phyloP scores from a whole-genome alignment of 1,140 invertebrate genomes.

The fruit fly (Drosophila melanogaster) region DNA sequence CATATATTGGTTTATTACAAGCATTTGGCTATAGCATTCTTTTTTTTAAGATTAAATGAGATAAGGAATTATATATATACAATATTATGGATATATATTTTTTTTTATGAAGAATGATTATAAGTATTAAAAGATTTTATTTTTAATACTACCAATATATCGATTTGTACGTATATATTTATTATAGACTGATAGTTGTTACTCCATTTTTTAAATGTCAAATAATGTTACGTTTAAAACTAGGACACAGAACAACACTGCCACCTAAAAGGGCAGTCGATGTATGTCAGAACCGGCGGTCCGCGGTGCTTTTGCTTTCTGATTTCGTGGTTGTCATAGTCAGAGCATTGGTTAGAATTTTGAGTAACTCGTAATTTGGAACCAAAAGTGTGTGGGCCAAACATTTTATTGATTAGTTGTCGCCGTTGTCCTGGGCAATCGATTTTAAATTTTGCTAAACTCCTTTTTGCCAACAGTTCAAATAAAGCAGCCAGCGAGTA shows the following conservation, averaged over 20 bases:
- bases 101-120: too few relatives aligned
- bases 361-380: slow-evolving; percentile 4
- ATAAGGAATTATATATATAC: too few relatives aligned
- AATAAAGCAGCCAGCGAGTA: slow-evolving; percentile 7
- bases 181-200: slow-evolving; percentile 26
- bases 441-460: slow-evolving; percentile 47
- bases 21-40: too few relatives aligned
- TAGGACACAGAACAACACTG: slow-evolving; percentile 49
- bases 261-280: slow-evolving; percentile 8
- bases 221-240: slow-evolving; percentile 62
- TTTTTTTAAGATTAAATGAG: too few relatives aligned
- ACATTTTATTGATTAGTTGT: slow-evolving; percentile 66
- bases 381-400: slow-evolving; percentile 37
- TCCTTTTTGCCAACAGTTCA: slow-evolving; percentile 28
- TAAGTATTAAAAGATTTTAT: too few relatives aligned
- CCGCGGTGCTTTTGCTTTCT: slow-evolving; percentile 52
- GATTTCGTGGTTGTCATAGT: slow-evolving; percentile 67
- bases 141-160: slow-evolving; percentile 13
- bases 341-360: slow-evolving; percentile 15
- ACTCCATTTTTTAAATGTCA: slow-evolving; percentile 56
- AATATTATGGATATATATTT: too few relatives aligned
- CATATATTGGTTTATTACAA: too few relatives aligned
- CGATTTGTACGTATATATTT: slow-evolving; percentile 10
- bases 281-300: not conserved
- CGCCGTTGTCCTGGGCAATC: slow-evolving; percentile 37